phyloP scores from a whole-genome alignment of 2,797 vertebrate species.

The Buceros bicornis region DNA sequence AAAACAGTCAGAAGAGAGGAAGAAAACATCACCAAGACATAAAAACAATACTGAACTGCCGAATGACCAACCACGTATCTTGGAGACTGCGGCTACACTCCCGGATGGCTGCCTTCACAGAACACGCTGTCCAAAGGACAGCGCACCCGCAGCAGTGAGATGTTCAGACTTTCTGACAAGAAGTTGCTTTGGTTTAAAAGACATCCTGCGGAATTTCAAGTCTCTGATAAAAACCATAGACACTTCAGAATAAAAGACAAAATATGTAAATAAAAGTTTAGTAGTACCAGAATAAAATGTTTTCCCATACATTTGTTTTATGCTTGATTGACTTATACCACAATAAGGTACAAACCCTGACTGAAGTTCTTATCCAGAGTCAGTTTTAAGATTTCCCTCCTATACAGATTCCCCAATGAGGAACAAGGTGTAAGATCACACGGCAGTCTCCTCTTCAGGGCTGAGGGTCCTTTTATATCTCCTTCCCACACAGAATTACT shows the following conservation, averaged over 20 bases:
- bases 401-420: not conserved
- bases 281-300: not conserved
- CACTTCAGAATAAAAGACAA: not conserved
- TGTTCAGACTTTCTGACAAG: not conserved
- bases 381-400: not conserved
- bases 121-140: not conserved
- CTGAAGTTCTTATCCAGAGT: not conserved
- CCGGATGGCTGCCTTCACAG: not conserved
- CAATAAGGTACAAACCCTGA: not conserved
- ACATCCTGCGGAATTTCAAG: not conserved
- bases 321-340: not conserved
- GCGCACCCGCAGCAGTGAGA: rapidly evolving
- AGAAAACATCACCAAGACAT: not conserved
- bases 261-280: not conserved
- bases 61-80: not conserved
- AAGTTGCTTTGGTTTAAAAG: not conserved
- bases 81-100: not conserved
- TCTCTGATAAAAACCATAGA: not conserved
- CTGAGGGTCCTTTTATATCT: not conserved
- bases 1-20: not conserved
- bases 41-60: not conserved
- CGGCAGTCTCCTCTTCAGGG: not conserved
- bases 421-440: not conserved
- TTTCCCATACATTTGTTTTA: not conserved
- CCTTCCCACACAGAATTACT: not conserved